Evolutionary conservation across 2,888 invertebrate genomes (phyloP), one percentile per base, ranked within the genome.

Genomic region (Erebia epiphron): DNA sequence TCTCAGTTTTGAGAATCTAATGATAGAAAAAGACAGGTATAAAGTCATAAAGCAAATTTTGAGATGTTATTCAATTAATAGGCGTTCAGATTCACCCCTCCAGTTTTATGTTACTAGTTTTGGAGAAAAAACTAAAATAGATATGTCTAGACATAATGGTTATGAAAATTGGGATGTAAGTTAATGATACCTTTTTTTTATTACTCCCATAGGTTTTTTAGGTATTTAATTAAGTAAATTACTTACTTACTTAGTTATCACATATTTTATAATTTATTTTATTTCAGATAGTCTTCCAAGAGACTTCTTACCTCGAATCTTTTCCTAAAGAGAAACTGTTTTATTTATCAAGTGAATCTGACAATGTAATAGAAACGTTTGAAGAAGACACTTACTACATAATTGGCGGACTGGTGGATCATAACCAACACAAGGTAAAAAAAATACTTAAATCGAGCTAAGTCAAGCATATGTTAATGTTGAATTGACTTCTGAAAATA

Each of bases 381-480:
- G 96, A 97, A 78, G 95, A 96, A 26, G 94, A 96, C 74, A 96
- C 96, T 83, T 95, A 96, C 61, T 99, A 99, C 83, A 95, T 99
- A 65, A 99, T 99, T 85, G 99, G 99, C 56, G 99, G 99, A 41
- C 92, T 99, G 60, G 98, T 99, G 0, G 99, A 99, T 91, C 99
- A 99, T 85, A 99, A 99, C 91, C 95, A 96, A 78, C 97, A 98
- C 78, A 99, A 99, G 94, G 97, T 96, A 85, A 56, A 43, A 35
- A 26, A 62, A 5, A 13, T 4, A 21, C 21, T 57, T 13, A 21
- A 57, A 14, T 10, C 26, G 11, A 10, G 16, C 54, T 16, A 9
- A 16, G 10, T n/a, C 16, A 16, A 52, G 1, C n/a, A n/a, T n/a
- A 11, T 43, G 3, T 11, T 62, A 21, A 14, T 46, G 5, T 13